Evolutionary conservation across 1,140 invertebrate genomes (phyloP).

Genomic region (Sminthurides bifidus): DNA sequence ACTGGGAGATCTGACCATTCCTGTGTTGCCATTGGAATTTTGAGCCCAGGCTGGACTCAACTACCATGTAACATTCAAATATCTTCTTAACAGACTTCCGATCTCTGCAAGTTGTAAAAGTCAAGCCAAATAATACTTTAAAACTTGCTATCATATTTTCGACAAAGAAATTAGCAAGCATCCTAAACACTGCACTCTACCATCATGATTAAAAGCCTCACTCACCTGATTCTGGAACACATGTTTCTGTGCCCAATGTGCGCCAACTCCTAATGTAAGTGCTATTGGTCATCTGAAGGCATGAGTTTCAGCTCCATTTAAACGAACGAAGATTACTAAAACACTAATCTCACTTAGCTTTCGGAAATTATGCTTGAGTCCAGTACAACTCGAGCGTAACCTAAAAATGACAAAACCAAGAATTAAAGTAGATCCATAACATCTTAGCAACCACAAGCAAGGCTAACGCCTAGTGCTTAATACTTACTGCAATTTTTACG

Average conservation of each 20-base stretch:
- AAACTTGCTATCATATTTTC: neutral
- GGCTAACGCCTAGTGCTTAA: no score
- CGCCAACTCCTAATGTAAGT: neutral
- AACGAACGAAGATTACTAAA: neutral
- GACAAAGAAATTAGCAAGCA: no score
- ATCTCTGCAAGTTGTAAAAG: conserved; percentile 5
- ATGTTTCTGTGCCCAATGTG: neutral
- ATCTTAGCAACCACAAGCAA: neutral
- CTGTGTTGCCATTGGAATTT: neutral
- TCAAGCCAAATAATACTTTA: neutral
- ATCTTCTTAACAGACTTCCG: conserved; percentile 16
- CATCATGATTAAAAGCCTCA: neutral
- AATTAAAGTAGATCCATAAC: neutral
- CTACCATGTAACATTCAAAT: conserved; percentile 20
- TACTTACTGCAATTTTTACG: no score
- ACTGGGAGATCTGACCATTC: neutral
- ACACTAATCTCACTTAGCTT: no score
- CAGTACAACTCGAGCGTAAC: no score
- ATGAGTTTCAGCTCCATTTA: neutral
- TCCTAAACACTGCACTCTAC: no score
- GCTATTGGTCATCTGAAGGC: neutral
- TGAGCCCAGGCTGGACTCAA: conserved; percentile 15
- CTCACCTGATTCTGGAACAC: conserved; percentile 22
- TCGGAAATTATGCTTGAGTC: no score
- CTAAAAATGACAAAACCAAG: neutral